phyloP scores from a whole-genome alignment of 2,113 vertebrate species.

The Nestor notabilis region DNA sequence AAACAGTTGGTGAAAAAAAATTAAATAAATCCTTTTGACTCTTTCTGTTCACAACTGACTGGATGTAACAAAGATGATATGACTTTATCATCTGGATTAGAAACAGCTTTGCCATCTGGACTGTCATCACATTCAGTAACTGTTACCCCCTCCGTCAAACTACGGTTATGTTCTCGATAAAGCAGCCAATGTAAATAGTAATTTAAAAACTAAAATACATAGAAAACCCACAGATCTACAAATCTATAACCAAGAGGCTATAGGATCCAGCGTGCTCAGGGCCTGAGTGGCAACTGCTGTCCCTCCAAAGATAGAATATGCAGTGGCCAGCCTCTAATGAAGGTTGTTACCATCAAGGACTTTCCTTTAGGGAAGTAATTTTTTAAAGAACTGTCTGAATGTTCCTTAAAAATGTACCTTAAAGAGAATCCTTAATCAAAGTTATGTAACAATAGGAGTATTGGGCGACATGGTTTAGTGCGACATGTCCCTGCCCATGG shows the following conservation, averaged over 20 bases:
- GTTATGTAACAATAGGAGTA: not conserved
- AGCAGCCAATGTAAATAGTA: not conserved
- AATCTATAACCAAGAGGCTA: not conserved
- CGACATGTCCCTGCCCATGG: too few relatives aligned
- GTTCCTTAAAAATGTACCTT: not conserved
- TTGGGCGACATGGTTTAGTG: too few relatives aligned
- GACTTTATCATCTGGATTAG: not conserved
- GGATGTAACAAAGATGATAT: not conserved
- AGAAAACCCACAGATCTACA: not conserved
- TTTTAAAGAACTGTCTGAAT: not conserved
- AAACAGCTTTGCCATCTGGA: not conserved
- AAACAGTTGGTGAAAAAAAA: not conserved
- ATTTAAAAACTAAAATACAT: not conserved
- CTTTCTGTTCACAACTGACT: not conserved
- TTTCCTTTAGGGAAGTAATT: not conserved
- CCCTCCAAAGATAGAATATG: not conserved
- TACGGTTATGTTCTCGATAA: not conserved
- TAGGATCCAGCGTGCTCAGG: not conserved
- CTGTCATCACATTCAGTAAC: not conserved
- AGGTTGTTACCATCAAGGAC: not conserved
- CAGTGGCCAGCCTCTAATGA: not conserved
- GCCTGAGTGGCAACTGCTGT: not conserved
- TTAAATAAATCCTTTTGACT: not conserved
- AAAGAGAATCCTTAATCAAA: constrained; percentile 20
- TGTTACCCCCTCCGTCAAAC: not conserved